Base-by-base conservation (phyloP, 2,113 vertebrate species). In the Psophia crepitans region DNA sequence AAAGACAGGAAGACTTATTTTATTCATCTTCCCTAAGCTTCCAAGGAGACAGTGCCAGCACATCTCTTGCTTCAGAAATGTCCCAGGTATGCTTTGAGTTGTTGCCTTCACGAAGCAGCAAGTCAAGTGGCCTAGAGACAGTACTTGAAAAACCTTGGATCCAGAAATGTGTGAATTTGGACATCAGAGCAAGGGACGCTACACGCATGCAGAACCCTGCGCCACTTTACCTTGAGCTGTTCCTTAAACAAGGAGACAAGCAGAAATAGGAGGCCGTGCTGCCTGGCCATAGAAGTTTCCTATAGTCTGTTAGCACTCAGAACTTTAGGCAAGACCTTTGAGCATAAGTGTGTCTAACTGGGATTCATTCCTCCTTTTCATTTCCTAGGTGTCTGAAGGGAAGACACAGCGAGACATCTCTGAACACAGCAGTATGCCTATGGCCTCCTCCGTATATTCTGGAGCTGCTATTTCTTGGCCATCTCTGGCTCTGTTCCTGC, bases 21-120 rank as follows among this genome's bases (percentile, higher is more conserved):
- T 95, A 93, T 64, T 94, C 95, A 37, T 73, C 96, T 76, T 91
- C 96, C 68, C 21, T 86, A 64, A 94, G 54, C 75, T 93, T 97
- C 84, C 97, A 97, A 78, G 90, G 94, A 87, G 95, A 96, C 87
- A 96, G 93, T 82, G 96, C 95, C 70, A 96, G 95, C 85, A 85
- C 96, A 58, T 90, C 97, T 77, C 83, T 96, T 68, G 82, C 96
- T 87, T 81, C 96, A 65, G 89, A 92, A 44, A 66, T 84, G 71
- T 90, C 91, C 58, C 89, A 95, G 97, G 98, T 98, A 97, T 3
- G 96, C 80, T 70, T 22, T 51, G 66, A 54, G 93, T 74, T 91
- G 60, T 53, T 84, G 61, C 37, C 58, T 87, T 60, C 39, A 86
- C 37, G 53, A 85, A 86, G 46, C 43, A 86, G 57, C 0, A 0